Conservation (phyloP, 2,888 invertebrate genomes). For the Eledona agricola region DNA sequence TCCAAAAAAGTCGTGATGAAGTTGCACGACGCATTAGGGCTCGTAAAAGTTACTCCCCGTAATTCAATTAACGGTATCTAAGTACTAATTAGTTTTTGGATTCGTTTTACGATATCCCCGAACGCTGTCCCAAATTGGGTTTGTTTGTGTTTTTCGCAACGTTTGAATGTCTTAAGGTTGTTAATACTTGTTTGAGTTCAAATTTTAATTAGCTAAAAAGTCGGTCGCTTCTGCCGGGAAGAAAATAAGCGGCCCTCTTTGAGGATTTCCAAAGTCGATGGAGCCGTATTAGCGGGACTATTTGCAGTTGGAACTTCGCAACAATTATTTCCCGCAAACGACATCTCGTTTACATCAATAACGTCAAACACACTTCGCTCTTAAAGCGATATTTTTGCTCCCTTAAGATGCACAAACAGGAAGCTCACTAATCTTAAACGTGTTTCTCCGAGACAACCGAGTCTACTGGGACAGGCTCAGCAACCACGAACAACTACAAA, state of each 20-base stretch:
- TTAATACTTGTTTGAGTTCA: conserved; percentile 42
- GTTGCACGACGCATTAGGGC: conserved; percentile 2
- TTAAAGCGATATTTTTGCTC: too few relatives aligned
- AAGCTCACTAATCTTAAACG: conserved; percentile 23
- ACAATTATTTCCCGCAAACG: too few relatives aligned
- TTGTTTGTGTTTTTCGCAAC: conserved; percentile 38
- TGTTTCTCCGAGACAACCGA: background rate
- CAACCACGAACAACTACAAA: conserved; percentile 1
- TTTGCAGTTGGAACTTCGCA: too few relatives aligned
- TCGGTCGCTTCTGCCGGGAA: conserved; percentile 6
- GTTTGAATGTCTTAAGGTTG: conserved; percentile 34
- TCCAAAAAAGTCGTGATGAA: conserved; percentile 4
- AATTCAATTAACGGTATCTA: conserved; percentile 44
- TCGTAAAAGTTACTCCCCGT: conserved; percentile 25
- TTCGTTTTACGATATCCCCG: conserved; percentile 16
- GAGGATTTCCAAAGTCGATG: conserved; percentile 11
- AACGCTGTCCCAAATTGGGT: conserved; percentile 34
- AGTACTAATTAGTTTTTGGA: conserved; percentile 44
- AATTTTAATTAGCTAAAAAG: conserved; percentile 47
- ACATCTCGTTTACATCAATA: too few relatives aligned
- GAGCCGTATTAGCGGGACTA: conserved; percentile 7
- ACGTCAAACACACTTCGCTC: too few relatives aligned
- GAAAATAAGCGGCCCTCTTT: conserved; percentile 18
- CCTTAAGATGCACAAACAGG: too few relatives aligned
- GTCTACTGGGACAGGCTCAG: conserved; percentile 1